A percentile compares a stretch with the other conserved stretches of the same genome.
Conservation (phyloP, 2,888 invertebrate genomes). For the Acronicta leporina region DNA sequence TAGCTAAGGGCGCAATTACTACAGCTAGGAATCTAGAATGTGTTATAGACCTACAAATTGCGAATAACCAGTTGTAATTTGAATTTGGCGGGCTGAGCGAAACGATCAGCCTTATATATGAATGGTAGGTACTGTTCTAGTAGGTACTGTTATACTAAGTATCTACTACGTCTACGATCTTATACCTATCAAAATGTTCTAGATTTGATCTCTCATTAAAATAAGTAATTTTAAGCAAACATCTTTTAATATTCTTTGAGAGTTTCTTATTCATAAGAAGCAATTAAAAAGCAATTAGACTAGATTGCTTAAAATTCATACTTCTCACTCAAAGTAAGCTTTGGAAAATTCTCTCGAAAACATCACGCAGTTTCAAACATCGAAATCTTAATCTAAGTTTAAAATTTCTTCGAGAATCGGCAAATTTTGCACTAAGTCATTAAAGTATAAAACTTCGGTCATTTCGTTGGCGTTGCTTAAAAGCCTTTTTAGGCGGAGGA, state of each 20-base stretch:
- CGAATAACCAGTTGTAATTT: no score
- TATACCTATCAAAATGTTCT: constrained; percentile 11
- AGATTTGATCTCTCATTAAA: constrained; percentile 38
- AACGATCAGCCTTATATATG: no score
- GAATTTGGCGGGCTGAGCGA: no score
- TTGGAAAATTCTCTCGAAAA: constrained; percentile 78
- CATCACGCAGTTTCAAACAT: constrained; percentile 85
- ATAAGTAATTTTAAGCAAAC: constrained; percentile 51
- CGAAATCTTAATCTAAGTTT: constrained; percentile 89
- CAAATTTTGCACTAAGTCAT: constrained; percentile 89
- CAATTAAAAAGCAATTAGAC: constrained; percentile 88
- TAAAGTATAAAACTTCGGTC: constrained; percentile 89
- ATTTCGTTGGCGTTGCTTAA: constrained; percentile 88
- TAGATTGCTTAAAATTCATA: constrained; percentile 85
- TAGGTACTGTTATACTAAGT: not conserved
- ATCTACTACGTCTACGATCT: not conserved
- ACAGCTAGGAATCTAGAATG: no score
- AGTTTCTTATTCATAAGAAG: constrained; percentile 74
- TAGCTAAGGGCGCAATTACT: no score
- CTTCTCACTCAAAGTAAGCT: constrained; percentile 78
- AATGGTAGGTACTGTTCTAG: not conserved
- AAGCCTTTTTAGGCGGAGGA: constrained; percentile 89
- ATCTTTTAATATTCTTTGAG: constrained; percentile 58
- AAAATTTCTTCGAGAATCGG: constrained; percentile 88
- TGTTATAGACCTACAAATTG: no score